These are phyloP conservation scores for Drosophila affinis DNA, from an alignment of 2,888 invertebrate genomes.

Conservation along the genomic window DNA sequence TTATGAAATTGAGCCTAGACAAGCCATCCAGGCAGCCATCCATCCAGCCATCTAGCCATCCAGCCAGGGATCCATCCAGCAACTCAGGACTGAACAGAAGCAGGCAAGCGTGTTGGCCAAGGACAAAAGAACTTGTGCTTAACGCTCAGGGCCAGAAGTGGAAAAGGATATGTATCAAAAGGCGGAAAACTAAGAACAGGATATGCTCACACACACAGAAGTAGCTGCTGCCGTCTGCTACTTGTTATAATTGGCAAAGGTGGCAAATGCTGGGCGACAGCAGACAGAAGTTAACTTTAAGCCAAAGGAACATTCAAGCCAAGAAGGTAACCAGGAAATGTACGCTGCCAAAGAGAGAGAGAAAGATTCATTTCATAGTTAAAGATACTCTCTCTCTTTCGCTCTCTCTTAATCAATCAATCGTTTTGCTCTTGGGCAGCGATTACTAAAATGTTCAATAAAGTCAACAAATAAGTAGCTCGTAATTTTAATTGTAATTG, in stretches of 20 bases:
- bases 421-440: conserved; percentile 21
- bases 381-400: background rate
- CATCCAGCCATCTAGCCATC: conserved; percentile 1
- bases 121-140: conserved; percentile 63
- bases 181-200: conserved; percentile 71
- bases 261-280: conserved; percentile 22
- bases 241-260: conserved; percentile 72
- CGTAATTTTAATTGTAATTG: conserved; percentile 2
- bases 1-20: conserved; percentile 77
- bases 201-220: conserved; percentile 46
- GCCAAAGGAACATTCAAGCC: background rate
- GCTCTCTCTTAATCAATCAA: background rate
- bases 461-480: conserved; percentile 63
- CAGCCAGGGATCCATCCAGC: conserved; percentile 13
- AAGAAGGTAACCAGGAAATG: background rate
- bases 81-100: conserved; percentile 6
- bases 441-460: conserved; percentile 69
- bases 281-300: conserved; percentile 11
- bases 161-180: conserved; percentile 66
- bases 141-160: conserved; percentile 53
- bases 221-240: conserved; percentile 47
- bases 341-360: conserved; percentile 1
- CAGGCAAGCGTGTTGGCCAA: conserved; percentile 36
- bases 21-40: conserved; percentile 20
- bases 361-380: no score